Percentiles rank a stretch among this genome's conserved stretches.
Conservation (phyloP, 2,888 invertebrate species). For the Nebria salina region DNA sequence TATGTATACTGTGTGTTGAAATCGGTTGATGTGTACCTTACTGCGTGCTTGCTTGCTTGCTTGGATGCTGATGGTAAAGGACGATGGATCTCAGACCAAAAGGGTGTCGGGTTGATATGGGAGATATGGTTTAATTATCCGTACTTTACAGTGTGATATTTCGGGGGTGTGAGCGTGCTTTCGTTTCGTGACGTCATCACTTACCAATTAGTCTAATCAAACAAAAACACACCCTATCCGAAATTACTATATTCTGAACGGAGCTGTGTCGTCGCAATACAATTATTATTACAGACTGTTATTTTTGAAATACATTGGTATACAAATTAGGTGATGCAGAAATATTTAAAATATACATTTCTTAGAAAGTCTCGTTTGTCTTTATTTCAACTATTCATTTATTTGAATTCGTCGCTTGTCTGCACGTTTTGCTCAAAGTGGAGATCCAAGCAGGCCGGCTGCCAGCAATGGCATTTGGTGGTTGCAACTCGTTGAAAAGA, state of each 20-base stretch:
- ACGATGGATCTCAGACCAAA: background rate
- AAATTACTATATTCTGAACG: background rate
- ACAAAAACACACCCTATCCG: slow-evolving; percentile 38
- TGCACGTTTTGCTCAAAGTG: background rate
- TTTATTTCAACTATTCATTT: slow-evolving; percentile 43
- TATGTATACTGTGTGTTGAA: slow-evolving; percentile 10
- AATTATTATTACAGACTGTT: too few relatives aligned
- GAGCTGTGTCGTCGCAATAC: too few relatives aligned
- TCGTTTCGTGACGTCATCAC: slow-evolving; percentile 41
- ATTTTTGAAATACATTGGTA: too few relatives aligned
- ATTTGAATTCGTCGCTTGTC: slow-evolving; percentile 16
- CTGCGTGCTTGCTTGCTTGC: background rate
- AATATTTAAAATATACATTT: background rate
- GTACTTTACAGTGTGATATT: background rate
- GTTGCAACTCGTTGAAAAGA: slow-evolving; percentile 8
- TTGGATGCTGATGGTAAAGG: background rate
- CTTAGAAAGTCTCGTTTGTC: slow-evolving; percentile 3
- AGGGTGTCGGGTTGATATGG: background rate
- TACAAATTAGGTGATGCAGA: too few relatives aligned
- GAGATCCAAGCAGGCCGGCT: slow-evolving; percentile 8
- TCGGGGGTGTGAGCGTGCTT: slow-evolving; percentile 14
- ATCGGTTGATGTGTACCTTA: slow-evolving; percentile 17
- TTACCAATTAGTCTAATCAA: slow-evolving; percentile 43
- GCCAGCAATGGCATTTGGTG: background rate
- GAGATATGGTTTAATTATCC: slow-evolving; percentile 37